Conservation (phyloP, 2,888 invertebrate species). For the Acrobasis repandana region DNA sequence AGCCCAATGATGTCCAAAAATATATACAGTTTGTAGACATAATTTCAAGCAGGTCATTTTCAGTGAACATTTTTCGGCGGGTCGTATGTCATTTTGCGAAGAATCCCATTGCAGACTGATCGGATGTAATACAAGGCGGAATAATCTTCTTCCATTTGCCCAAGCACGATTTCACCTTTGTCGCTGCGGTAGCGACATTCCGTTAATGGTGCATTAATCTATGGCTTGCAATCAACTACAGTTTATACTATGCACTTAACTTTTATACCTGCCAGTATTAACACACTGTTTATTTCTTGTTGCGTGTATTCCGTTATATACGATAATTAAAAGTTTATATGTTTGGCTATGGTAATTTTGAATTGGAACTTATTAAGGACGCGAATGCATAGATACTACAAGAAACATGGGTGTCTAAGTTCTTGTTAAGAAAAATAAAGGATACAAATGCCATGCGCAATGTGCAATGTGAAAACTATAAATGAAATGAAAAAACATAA, state of each 20-base stretch:
- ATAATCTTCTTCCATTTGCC: constrained; percentile 47
- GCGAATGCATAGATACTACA: background rate
- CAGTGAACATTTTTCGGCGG: background rate
- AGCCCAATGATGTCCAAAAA: no score
- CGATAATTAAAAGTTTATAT: constrained; percentile 18
- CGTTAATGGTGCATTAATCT: constrained; percentile 54
- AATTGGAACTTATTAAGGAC: background rate
- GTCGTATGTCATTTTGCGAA: background rate
- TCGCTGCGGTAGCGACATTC: constrained; percentile 44
- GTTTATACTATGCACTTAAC: constrained; percentile 43
- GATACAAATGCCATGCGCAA: no score
- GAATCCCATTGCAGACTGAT: background rate
- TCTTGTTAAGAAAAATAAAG: no score
- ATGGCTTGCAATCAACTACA: constrained; percentile 44
- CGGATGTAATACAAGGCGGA: constrained; percentile 31
- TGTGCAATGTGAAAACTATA: no score
- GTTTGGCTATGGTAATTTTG: constrained; percentile 7
- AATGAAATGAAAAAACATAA: no score
- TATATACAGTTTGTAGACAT: no score
- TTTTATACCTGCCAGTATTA: constrained; percentile 39
- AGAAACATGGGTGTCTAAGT: no score
- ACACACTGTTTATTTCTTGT: constrained; percentile 26
- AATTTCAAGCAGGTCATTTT: background rate
- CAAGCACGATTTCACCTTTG: constrained; percentile 57
- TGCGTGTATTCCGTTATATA: constrained; percentile 5